Base-by-base conservation (phyloP, 2,888 invertebrate species). In the Helicoverpa assulta region DNA sequence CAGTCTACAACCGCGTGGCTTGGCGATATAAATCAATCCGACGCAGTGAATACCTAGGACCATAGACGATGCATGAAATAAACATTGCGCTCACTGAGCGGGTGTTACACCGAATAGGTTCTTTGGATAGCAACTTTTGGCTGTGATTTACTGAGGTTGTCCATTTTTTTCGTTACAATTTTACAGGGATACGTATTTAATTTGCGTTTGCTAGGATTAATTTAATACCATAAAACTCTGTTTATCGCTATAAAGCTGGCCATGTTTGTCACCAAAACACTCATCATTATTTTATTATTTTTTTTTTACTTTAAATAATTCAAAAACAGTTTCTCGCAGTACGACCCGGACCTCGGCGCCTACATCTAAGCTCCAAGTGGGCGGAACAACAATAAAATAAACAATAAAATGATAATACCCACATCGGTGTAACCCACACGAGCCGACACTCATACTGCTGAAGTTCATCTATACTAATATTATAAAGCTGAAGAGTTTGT, bases 1-100 rank as follows among this genome's bases (percentile, higher is more conserved):
- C 53, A 56, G 68, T 63, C 33, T 40, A 52, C 68, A 37, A 50
- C 52, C 8, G n/a, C 14, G 5, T 0, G 61, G 14, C 14, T 14
- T 40, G 50, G 29, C 50, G 18, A 33, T 55, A 76, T 80, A 80
- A 82, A 80, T 80, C 82, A 80, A 82, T 80, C 65, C 19, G 29
- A 29, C 69, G 61, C 66, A 72, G 63, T 68, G 76, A 65, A 72
- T 56, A 65, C 57, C 59, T 52, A 52, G 66, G 59, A 65, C 57
- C 57, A 33, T 52, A 54, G 66, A 61, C 67, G 54, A 47, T 37
- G 29, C 68, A 74, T 82, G 63, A 65, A 78, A 80, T 81, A 81
- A 72, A 80, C 82, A 76, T 75, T 43, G 56, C 21, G 53, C 43
- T 62, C 12, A 19, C 52, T 43, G 56, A 18, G 47, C 3, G 54